Conservation (phyloP, 2,113 vertebrate genomes). For the Chionomys nivalis region DNA sequence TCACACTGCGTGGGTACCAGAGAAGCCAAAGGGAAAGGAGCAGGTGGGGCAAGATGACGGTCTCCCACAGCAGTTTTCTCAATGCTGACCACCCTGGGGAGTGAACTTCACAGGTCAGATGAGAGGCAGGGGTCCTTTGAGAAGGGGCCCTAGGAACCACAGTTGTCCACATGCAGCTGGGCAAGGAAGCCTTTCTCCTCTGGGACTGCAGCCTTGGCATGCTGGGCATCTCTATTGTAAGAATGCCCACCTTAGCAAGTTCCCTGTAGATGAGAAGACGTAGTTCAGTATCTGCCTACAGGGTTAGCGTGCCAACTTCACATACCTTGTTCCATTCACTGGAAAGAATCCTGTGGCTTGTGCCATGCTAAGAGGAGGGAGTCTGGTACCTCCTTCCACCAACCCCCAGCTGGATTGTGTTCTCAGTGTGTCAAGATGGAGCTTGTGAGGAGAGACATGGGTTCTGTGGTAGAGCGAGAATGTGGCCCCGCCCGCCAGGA, state of each 20-base stretch:
- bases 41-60: not conserved
- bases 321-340: rapidly evolving
- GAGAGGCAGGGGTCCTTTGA: not conserved
- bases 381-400: not conserved
- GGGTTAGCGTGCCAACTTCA: not conserved
- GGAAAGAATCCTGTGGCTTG: not conserved
- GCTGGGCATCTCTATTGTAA: not conserved
- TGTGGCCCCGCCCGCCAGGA: not conserved
- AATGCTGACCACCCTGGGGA: not conserved
- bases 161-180: not conserved
- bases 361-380: not conserved
- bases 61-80: not conserved
- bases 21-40: too few species aligned
- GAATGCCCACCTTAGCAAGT: not conserved
- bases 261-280: not conserved
- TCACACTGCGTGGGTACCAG: not conserved
- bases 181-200: not conserved
- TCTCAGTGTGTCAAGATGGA: not conserved
- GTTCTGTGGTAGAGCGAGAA: not conserved
- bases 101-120: not conserved
- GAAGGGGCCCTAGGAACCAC: not conserved
- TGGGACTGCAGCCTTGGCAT: not conserved
- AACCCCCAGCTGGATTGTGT: not conserved
- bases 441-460: too few species aligned
- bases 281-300: not conserved